Conservation (phyloP, 2,797 vertebrate genomes). For the Sebastes itinus region DNA sequence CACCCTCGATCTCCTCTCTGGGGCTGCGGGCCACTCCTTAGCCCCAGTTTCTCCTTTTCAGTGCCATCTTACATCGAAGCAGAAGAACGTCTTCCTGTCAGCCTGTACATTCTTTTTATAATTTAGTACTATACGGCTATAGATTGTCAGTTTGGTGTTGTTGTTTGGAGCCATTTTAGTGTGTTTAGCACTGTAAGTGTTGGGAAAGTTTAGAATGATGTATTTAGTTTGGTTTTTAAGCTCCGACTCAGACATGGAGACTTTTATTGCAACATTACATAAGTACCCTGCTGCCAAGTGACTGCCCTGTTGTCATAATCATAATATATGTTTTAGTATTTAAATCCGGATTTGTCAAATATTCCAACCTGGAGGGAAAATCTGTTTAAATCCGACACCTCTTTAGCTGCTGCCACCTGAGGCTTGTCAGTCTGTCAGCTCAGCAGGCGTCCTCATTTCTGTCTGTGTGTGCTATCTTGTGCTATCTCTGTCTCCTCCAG, state of each 20-base stretch:
- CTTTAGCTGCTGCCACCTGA: neutral
- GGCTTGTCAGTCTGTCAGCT: neutral
- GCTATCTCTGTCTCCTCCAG: neutral
- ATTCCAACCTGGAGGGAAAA: neutral
- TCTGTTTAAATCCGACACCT: neutral
- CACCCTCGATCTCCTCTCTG: neutral
- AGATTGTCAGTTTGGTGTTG: neutral
- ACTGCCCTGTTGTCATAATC: neutral
- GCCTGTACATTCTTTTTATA: neutral
- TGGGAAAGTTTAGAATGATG: neutral
- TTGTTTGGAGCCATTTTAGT: neutral
- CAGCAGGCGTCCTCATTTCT: conserved; percentile 11
- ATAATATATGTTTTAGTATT: neutral
- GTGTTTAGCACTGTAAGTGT: neutral
- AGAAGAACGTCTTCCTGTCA: conserved; percentile 2
- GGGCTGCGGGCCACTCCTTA: conserved; percentile 47
- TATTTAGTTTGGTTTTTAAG: neutral
- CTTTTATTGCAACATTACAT: neutral
- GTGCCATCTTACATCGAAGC: neutral
- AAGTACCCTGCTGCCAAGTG: neutral
- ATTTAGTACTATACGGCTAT: neutral
- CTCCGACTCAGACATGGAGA: neutral
- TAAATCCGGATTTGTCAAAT: conserved; percentile 22
- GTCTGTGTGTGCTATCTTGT: neutral
- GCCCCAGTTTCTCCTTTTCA: conserved; percentile 43